A percentile compares a stretch with the other conserved stretches of the same genome.
Conservation (phyloP, 1,140 invertebrate genomes). For the Drosophila obscura region DNA sequence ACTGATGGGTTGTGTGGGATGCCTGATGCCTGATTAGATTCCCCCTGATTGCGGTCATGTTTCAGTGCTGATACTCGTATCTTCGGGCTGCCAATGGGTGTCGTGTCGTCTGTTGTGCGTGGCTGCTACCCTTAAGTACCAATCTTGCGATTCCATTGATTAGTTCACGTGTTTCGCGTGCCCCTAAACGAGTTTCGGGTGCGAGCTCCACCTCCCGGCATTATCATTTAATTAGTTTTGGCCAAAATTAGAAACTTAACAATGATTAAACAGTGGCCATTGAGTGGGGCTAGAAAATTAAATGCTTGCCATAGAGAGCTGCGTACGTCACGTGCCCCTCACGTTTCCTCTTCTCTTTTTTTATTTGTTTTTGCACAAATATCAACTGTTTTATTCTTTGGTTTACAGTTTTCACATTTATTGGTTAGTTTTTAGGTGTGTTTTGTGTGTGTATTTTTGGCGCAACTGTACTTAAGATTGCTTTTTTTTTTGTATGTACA, state of each 20-base stretch:
- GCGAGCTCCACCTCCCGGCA: conserved; percentile 14
- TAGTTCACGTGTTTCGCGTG: conserved; percentile 54
- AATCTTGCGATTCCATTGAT: conserved; percentile 37
- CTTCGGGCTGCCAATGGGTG: no score
- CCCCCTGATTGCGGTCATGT: conserved; percentile 37
- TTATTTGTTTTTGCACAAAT: conserved; percentile 52
- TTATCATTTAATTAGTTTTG: conserved; percentile 75
- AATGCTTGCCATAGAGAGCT: conserved; percentile 11
- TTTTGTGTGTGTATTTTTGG: conserved; percentile 43
- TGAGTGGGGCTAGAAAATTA: conserved; percentile 19
- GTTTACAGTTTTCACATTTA: conserved; percentile 61
- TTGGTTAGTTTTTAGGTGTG: conserved; percentile 49
- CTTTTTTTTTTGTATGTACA: conserved; percentile 45
- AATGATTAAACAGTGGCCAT: conserved; percentile 20
- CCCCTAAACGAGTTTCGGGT: conserved; percentile 35
- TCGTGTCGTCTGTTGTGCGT: no score
- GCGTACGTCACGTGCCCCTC: conserved; percentile 55
- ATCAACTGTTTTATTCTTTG: conserved; percentile 61
- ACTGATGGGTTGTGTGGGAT: not conserved
- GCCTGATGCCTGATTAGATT: conserved; percentile 58
- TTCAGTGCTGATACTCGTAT: conserved; percentile 11
- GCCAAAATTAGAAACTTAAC: not conserved
- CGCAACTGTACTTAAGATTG: conserved; percentile 67
- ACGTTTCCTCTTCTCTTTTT: conserved; percentile 43
- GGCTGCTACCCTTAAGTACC: no score